phyloP scores from a whole-genome alignment of 2,888 invertebrate species.

The Thereva nobilitata region DNA sequence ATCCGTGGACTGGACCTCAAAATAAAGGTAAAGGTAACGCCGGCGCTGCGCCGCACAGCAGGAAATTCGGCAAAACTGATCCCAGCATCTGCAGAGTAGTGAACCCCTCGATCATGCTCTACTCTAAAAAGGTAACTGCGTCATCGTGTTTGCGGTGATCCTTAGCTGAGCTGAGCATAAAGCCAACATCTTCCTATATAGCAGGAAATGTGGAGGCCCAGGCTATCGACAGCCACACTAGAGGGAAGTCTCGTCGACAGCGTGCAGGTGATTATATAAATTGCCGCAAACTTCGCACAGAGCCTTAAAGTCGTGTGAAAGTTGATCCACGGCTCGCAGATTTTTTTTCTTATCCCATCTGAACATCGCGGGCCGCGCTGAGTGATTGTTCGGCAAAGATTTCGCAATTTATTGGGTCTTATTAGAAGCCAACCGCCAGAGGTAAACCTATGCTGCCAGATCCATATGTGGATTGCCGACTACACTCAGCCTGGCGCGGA shows the following conservation, averaged over 20 bases:
- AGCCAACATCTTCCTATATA: too few relatives aligned
- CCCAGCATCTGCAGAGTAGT: too few relatives aligned
- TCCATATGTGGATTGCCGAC: neutral
- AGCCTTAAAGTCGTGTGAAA: slow-evolving; percentile 22
- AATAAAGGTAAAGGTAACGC: too few relatives aligned
- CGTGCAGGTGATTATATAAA: slow-evolving; percentile 11
- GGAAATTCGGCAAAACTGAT: too few relatives aligned
- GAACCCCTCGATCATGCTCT: too few relatives aligned
- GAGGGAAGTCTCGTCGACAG: slow-evolving; percentile 20
- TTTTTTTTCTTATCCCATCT: slow-evolving; percentile 1
- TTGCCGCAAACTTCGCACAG: neutral
- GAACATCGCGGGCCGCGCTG: too few relatives aligned
- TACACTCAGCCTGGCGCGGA: slow-evolving; percentile 1
- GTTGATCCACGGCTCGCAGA: slow-evolving; percentile 4
- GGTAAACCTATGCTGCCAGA: neutral
- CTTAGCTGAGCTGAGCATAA: too few relatives aligned
- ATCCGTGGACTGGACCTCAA: slow-evolving; percentile 19
- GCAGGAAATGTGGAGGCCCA: too few relatives aligned
- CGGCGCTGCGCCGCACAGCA: too few relatives aligned
- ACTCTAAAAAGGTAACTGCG: too few relatives aligned
- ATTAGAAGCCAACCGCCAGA: slow-evolving; percentile 1
- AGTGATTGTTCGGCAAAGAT: slow-evolving; percentile 12
- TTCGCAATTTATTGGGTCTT: slow-evolving; percentile 13
- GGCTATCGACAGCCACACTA: neutral
- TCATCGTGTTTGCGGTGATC: too few relatives aligned